phyloP scores from a whole-genome alignment of 2,797 vertebrate species.

The Leontocebus nigricollis region DNA sequence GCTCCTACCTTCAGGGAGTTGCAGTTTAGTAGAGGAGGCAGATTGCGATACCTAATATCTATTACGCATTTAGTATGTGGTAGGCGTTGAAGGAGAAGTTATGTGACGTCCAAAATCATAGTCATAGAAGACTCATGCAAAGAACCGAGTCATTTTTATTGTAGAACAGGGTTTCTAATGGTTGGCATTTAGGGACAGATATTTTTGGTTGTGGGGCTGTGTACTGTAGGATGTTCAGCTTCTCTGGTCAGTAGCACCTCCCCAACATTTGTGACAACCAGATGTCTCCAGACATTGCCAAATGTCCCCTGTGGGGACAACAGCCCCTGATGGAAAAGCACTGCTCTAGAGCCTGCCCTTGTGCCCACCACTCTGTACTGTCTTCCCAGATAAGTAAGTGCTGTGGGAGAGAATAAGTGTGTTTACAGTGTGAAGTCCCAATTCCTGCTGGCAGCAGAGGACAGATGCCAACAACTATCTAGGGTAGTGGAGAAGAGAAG shows the following conservation, averaged over 20 bases:
- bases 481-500: neutral
- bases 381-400: neutral
- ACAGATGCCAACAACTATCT: neutral
- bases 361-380: fast-evolving
- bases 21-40: neutral
- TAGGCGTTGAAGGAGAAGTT: neutral
- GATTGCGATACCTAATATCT: neutral
- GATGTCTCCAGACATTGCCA: neutral
- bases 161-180: neutral
- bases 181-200: neutral
- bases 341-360: neutral
- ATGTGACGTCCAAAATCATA: neutral
- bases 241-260: neutral
- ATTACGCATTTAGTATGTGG: neutral
- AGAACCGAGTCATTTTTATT: neutral
- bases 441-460: neutral
- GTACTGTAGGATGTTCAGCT: neutral
- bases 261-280: neutral
- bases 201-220: neutral
- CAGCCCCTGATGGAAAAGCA: neutral
- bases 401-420: fast-evolving
- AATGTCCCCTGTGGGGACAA: neutral
- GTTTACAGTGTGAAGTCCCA: neutral
- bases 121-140: neutral
- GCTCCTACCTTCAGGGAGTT: neutral